Evolutionary conservation across 2,888 invertebrate genomes (phyloP), one percentile per base, ranked within the genome.

Genomic region (Griposia aprilina): DNA sequence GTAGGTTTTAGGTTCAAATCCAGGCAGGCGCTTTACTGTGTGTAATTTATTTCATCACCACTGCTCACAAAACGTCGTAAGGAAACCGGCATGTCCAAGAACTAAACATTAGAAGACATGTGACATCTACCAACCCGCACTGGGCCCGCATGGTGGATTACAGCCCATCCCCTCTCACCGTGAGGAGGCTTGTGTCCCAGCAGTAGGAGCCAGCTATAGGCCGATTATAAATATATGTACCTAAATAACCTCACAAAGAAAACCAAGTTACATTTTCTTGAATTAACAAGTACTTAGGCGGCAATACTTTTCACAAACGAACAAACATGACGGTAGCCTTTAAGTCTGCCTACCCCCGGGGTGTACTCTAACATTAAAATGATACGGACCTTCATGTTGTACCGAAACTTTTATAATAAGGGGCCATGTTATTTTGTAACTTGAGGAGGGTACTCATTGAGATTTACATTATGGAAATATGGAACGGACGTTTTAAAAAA

Each of bases 391-490:
- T 48, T 41, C 23, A 10, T 86, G 89, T 90, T 87, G 78, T 83
- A 83, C 75, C 74, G 84, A 90, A 93, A 93, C 90, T 93, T 92
- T 90, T 83, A 86, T 89, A 90, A 90, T 90, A 92, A 91, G 88
- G 88, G 83, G 69, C 70, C 88, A 84, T 91, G 87, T 87, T 81
- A 36, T 60, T 59, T 55, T 73, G 76, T 7, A 65, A 65, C 57
- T 55, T 59, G 41, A 20, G 78, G 65, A 77, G 59, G 10, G 45
- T 71, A 52, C 52, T 20, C 7, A 45, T 10, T 1, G 48, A 59
- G 20, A 66, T 60, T 83, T 23, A 70, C 50, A 30, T 70, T 52
- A 70, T n/a, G 63, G 6, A 41, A 65, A 36, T n/a, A 59, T n/a
- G 30, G 23, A 17, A 10, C 26, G n/a, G 30, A 26, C 8, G 11